Evolutionary conservation across 2,113 vertebrate genomes (phyloP), one percentile per base, ranked within the genome.

Genomic region (Hemiprocne comata): DNA sequence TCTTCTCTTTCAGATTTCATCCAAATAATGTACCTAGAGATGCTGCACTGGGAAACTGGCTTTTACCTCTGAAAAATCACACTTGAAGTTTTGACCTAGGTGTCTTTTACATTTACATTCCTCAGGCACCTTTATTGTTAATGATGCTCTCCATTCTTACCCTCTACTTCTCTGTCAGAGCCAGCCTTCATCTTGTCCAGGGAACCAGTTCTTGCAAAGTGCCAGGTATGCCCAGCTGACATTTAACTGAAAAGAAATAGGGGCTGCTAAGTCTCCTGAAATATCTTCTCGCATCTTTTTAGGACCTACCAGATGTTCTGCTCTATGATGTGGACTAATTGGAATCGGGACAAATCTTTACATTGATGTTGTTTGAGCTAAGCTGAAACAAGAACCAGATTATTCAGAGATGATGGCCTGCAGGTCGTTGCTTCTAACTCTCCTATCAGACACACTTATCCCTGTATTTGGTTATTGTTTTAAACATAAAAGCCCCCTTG

Each of bases 171-270:
- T 65, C 80, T 89, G 84, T 42, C 77, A 95, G 61, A 93, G 23
- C 65, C 81, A 91, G 67, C 42, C 78, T 89, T 97, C 50, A 66
- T 85, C 74, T 82, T 87, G 62, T 85, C 46, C 60, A 76, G 74
- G 67, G 81, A 95, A 83, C 50, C n/a, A 76, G n/a, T 66, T 55
- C 79, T 91, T 89, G 74, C 58, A 13, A 89, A 72, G 77, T 89
- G 54, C 58, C 51, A 85, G 74, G 71, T 73, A 87, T 66, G 50
- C 20, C 87, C 81, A 87, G 50, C 28, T 94, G 87, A 85, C 84
- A 61, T 94, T 84, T 85, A 94, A 78, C 86, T 54, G 89, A 93
- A 67, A n/a, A 93, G 83, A 86, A 96, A 89, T 26, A 87, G 42
- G 44, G 78, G 46, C 51, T 83, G 55, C 48, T 83, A 55, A 83